Evolutionary conservation across 2,113 vertebrate genomes (phyloP).

Genomic region (Burhinus oedicnemus): DNA sequence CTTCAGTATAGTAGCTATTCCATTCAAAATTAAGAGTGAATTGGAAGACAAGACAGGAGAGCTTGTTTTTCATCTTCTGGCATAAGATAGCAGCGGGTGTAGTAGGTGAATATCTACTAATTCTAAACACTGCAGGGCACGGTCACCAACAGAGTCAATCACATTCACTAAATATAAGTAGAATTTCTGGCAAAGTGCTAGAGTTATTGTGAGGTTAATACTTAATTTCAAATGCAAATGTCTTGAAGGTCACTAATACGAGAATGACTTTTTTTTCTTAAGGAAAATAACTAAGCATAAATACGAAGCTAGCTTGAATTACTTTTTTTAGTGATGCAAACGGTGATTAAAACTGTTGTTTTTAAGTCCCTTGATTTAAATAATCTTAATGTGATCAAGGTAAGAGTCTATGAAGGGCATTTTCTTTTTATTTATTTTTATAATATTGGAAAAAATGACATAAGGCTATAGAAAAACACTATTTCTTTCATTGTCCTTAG

Average conservation of each 20-base stretch:
- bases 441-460: neutral
- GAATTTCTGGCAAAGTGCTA: neutral
- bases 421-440: neutral
- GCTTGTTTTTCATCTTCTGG: neutral
- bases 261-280: neutral
- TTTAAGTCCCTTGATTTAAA: neutral
- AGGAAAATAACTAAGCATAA: neutral
- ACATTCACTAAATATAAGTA: neutral
- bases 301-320: neutral
- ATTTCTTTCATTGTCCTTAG: neutral
- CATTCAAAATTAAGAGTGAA: slow-evolving; percentile 1
- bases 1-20: neutral
- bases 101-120: neutral
- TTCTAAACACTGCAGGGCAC: neutral
- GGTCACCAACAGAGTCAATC: neutral
- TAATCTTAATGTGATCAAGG: neutral
- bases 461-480: neutral
- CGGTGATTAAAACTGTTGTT: neutral
- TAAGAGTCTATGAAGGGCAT: neutral
- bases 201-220: neutral
- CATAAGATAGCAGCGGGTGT: accelerated
- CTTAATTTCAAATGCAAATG: neutral
- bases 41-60: neutral
- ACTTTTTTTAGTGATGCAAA: neutral
- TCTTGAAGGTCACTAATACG: neutral